Evolutionary conservation across 2,113 vertebrate species (phyloP).

Genomic region (Ctenodactylus gundi): DNA sequence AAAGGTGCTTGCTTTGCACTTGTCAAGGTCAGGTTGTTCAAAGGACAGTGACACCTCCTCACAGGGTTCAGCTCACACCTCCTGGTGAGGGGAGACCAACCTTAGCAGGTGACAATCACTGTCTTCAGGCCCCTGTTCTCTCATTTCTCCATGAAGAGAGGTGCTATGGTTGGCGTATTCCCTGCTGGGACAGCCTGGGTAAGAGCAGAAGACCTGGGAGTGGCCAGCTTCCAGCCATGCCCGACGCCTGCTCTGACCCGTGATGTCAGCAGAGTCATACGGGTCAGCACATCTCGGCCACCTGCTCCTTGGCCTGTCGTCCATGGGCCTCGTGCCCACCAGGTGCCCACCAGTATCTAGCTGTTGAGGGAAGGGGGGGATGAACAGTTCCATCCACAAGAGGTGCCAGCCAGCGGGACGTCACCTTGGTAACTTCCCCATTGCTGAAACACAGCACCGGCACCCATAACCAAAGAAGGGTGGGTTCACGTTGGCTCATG

Average conservation of each 20-base stretch:
- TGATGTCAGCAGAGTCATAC: neutral
- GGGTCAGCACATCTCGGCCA: neutral
- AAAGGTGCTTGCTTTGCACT: too few species aligned
- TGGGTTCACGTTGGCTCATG: neutral
- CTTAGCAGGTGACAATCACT: too few species aligned
- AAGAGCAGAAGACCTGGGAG: neutral
- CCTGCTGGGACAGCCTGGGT: neutral
- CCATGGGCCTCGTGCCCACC: neutral
- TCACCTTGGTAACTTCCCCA: neutral
- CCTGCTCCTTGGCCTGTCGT: neutral
- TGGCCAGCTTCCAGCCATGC: too few species aligned
- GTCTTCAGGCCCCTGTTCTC: too few species aligned
- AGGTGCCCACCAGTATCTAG: neutral
- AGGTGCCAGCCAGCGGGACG: neutral
- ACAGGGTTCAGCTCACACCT: neutral
- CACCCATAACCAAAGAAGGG: neutral
- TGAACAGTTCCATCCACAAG: too few species aligned
- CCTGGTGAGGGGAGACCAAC: too few species aligned
- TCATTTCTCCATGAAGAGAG: too few species aligned
- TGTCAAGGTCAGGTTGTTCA: neutral
- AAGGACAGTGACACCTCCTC: neutral
- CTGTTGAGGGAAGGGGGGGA: neutral
- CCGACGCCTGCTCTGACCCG: neutral
- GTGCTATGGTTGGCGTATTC: neutral
- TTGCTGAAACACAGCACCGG: neutral